These are phyloP conservation scores for Euclidia mi DNA, from an alignment of 2,888 invertebrate species.

Conservation along the genomic window DNA sequence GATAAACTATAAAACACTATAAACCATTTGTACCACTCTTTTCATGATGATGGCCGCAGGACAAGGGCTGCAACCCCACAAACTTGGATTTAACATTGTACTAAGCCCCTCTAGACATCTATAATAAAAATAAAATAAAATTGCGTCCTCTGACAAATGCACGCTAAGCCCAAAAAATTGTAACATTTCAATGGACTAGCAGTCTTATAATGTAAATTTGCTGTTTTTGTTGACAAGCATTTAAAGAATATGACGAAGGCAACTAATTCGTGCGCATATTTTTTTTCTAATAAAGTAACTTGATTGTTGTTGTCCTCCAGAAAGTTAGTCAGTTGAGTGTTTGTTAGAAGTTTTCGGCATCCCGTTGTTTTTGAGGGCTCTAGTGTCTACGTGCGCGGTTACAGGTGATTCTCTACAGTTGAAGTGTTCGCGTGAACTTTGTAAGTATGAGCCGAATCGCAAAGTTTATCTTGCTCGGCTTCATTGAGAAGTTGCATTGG, in stretches of 20 bases:
- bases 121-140: too few species aligned
- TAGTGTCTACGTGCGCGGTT: slow-evolving; percentile 63
- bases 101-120: too few species aligned
- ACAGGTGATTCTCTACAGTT: slow-evolving; percentile 76
- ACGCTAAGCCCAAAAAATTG: too few species aligned
- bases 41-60: too few species aligned
- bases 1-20: too few species aligned
- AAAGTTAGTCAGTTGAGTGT: slow-evolving; percentile 61
- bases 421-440: slow-evolving; percentile 71
- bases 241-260: slow-evolving; percentile 17
- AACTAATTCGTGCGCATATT: slow-evolving; percentile 46
- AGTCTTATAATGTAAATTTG: too few species aligned
- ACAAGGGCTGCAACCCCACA: too few species aligned
- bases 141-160: too few species aligned
- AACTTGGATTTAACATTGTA: too few species aligned
- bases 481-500: slow-evolving; percentile 76
- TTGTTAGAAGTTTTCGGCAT: slow-evolving; percentile 72
- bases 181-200: too few species aligned
- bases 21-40: too few species aligned
- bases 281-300: slow-evolving; percentile 58
- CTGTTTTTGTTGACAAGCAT: background rate
- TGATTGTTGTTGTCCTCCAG: slow-evolving; percentile 56
- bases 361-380: slow-evolving; percentile 72
- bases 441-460: slow-evolving; percentile 75
- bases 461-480: slow-evolving; percentile 74